Percentiles rank a stretch among this genome's conserved stretches.
Conservation (phyloP, 2,113 vertebrate species). For the Picathartes gymnocephalus region DNA sequence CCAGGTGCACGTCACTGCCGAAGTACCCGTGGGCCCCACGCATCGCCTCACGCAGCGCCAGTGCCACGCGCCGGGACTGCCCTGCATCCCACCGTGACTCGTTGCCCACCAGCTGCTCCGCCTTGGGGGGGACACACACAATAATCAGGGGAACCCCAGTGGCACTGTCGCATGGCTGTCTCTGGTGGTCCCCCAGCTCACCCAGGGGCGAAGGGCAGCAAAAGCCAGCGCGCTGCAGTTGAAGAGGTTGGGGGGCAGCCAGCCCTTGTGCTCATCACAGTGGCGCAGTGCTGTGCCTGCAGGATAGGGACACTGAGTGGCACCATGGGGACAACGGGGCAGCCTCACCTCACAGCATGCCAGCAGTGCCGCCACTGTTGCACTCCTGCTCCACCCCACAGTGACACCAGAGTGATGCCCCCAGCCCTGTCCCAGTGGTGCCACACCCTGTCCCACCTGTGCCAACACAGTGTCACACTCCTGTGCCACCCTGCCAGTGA, state of each 20-base stretch:
- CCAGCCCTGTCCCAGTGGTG: not conserved
- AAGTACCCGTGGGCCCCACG: conserved; percentile 69
- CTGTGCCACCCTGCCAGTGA: not conserved
- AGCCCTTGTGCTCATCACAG: conserved; percentile 94
- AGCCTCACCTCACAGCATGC: not conserved
- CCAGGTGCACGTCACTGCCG: conserved; percentile 88
- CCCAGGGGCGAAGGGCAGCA: conserved; percentile 82
- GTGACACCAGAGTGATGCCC: not conserved
- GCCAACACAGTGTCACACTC: not conserved
- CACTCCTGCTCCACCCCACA: not conserved
- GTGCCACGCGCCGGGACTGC: conserved; percentile 74
- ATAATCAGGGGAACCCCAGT: not conserved
- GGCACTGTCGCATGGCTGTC: fast-evolving
- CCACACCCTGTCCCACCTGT: not conserved
- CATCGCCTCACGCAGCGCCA: conserved; percentile 84
- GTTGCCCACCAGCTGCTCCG: conserved; percentile 78
- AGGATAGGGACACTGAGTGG: not conserved
- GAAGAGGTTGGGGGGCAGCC: conserved; percentile 92
- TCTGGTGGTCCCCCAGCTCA: conserved; percentile 31
- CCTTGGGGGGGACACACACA: conserved; percentile 43
- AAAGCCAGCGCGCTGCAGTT: conserved; percentile 90
- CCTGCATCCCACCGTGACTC: conserved; percentile 76
- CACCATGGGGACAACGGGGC: not conserved
- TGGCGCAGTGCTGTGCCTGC: conserved; percentile 90
- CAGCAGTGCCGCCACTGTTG: not conserved